Base-by-base conservation (phyloP, 2,797 vertebrate genomes). In the Chanos chanos region DNA sequence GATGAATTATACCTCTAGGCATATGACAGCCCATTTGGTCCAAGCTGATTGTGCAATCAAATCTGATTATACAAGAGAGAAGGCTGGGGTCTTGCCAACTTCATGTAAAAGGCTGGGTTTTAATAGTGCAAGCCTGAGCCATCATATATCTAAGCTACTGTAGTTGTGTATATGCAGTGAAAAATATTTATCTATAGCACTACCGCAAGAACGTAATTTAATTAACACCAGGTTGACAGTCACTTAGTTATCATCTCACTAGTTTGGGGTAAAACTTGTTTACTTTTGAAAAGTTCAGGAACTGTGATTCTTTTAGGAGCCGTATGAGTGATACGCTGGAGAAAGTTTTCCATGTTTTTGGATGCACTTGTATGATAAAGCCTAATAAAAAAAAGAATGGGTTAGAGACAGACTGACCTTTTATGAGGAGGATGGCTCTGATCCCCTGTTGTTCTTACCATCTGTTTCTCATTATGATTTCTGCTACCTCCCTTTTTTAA, bases 11-110 rank as follows among this genome's bases (percentile, higher is more conserved):
- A 3, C 70, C 73, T 66, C 6, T 13, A 45, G 71, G 62, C 71
- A 43, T 65, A 70, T 50, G 77, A 51, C 50, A 68, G 69, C 61
- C 73, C 72, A 66, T 79, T 81, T 70, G 74, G 72, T 75, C 71
- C 49, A 40, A 75, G 75, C 70, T 77, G 82, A 81, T 81, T 82
- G 77, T 74, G 61, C 76, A 76, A 77, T 84, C 81, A 74, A 64
- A 62, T 77, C 54, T 82, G 80, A 82, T 84, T 81, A 81, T 71
- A 68, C 55, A 75, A 75, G 73, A 85, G 80, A 70, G 75, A 50
- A 56, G 27, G 54, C 75, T 77, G 82, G 80, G 74, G 27, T 1
- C 0, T 33, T 66, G 78, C 81, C 83, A 80, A 71, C 65, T 47
- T 68, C 56, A 71, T 72, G 70, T 79, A 57, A 58, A 41, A 62